Evolutionary conservation across 2,888 invertebrate genomes (phyloP), one percentile per base, ranked within the genome.

Genomic region (Callimorpha dominula): DNA sequence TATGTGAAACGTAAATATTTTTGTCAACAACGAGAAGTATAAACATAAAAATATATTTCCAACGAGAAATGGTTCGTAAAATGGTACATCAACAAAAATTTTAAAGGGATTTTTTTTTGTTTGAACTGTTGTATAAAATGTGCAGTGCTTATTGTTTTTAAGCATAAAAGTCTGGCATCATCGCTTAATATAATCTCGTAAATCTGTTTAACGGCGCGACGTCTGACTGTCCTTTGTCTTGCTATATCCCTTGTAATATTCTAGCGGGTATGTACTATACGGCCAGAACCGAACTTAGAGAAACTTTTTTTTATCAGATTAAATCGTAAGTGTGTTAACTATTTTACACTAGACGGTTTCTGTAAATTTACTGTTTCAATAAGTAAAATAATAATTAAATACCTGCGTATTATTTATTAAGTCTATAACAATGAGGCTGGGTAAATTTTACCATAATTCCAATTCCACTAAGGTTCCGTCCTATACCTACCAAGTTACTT

Each of bases 181-280:
- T 73, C 68, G 68, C 75, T 80, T 77, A 79, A 82, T 83, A 78
- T 75, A 70, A 77, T 72, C 73, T 72, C 74, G 75, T 86, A 86
- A 82, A 85, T 85, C 83, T 85, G 77, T 81, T 80, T 83, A 81
- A 87, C 79, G 78, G 75, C 73, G 81, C 77, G 78, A 74, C 73
- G 81, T 78, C 79, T 80, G 84, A 81, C 80, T 81, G 86, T 83
- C 80, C 85, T 83, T 79, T 87, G 88, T 86, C 85, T 80, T 75
- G 80, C 85, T 81, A 83, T 86, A 85, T 81, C 81, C 78, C 74
- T 17, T 7, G 75, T 78, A 81, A 85, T 84, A 82, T 84, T 82
- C 79, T 52, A 15, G 15, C 7, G 52, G 17, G 17, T 52, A 52
- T 15, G 15, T 17, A 52, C 2, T 31, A 31, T 31, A 31, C 6